phyloP scores from a whole-genome alignment of 2,113 vertebrate genomes.

The Hydrochoerus hydrochaeris region DNA sequence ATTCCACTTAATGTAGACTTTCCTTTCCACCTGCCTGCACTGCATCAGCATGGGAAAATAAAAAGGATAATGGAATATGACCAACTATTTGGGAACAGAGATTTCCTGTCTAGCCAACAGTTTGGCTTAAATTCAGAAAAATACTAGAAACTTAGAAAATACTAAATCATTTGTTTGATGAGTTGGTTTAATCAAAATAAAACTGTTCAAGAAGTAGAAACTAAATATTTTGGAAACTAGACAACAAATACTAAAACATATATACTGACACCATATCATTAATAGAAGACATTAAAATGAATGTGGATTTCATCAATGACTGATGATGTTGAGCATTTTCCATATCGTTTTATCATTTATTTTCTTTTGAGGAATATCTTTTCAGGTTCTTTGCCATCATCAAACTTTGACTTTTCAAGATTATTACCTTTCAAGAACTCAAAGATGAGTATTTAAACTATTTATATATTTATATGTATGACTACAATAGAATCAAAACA shows the following conservation, averaged over 20 bases:
- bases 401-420: not conserved
- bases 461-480: not conserved
- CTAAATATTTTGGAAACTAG: not conserved
- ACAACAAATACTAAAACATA: not conserved
- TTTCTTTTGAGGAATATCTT: not conserved
- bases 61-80: not conserved
- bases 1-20: conserved; percentile 28
- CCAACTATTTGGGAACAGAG: not conserved
- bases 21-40: not conserved
- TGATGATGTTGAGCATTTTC: not conserved
- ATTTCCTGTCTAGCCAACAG: not conserved
- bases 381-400: not conserved
- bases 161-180: not conserved
- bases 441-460: not conserved
- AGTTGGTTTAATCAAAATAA: conserved; percentile 10
- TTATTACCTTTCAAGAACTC: not conserved
- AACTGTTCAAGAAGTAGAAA: not conserved
- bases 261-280: not conserved
- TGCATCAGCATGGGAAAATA: not conserved
- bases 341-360: not conserved
- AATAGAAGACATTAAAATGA: not conserved
- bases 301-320: not conserved
- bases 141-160: not conserved
- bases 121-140: not conserved
- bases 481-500: not conserved